Conservation (phyloP, 2,888 invertebrate genomes). For the Polymixis flavicincta region DNA sequence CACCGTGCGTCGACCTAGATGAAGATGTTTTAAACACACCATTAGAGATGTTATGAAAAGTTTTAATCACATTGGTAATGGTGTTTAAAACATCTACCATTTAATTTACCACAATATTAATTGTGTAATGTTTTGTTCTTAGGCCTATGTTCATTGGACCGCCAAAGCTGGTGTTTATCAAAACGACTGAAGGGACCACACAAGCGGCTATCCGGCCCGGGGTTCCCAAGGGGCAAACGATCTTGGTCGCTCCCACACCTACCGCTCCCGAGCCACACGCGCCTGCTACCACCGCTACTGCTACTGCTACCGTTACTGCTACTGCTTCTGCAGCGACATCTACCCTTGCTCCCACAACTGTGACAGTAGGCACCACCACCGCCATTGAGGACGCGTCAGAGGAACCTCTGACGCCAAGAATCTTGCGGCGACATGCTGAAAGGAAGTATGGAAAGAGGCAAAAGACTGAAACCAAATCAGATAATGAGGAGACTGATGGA, state of each 20-base stretch:
- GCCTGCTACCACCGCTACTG: background rate
- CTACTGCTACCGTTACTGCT: conserved; percentile 9
- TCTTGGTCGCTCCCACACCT: conserved; percentile 83
- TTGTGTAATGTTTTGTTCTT: conserved; percentile 29
- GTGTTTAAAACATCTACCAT: background rate
- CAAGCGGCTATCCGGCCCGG: conserved; percentile 82
- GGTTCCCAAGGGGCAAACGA: conserved; percentile 85
- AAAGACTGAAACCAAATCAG: conserved; percentile 79
- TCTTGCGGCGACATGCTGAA: conserved; percentile 81
- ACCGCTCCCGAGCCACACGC: conserved; percentile 63
- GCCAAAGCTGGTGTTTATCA: conserved; percentile 88
- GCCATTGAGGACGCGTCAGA: conserved; percentile 58
- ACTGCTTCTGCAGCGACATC: conserved; percentile 23
- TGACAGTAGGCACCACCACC: conserved; percentile 42
- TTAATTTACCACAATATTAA: background rate
- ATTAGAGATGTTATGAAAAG: no score
- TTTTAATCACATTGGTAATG: background rate
- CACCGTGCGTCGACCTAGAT: no score
- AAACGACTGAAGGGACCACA: conserved; percentile 84
- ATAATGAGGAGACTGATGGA: conserved; percentile 72
- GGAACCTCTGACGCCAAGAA: conserved; percentile 73
- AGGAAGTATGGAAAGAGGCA: conserved; percentile 87
- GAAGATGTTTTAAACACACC: no score
- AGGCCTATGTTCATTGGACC: conserved; percentile 90
- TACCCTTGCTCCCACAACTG: conserved; percentile 23